Base-by-base conservation (phyloP, 2,888 invertebrate species). In the Lordiphosa fenestrarum region DNA sequence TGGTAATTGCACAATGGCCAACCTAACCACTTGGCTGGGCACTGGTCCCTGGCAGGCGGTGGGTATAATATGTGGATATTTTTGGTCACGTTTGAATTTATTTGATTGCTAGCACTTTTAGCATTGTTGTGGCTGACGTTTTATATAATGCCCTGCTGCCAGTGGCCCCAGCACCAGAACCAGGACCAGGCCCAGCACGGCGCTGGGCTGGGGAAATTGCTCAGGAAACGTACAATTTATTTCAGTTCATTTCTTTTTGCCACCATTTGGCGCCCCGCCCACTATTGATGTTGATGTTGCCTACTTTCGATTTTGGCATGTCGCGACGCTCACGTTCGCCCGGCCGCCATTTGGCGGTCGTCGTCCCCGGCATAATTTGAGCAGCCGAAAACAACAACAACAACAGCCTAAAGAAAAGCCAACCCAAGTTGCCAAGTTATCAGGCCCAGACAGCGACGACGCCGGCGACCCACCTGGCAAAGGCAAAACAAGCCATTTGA, bases 1-100 rank as follows among this genome's bases (percentile, higher is more conserved):
- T 30, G 30, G 75, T 71, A 71, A 71, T 71, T 74, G 30, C 30
- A 30, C 30, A 30, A 30, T 30, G 30, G 30, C 30, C 30, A 30
- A 30, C 30, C 30, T 30, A 30, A 76, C 73, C 69, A 58, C 57
- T 63, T 60, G 61, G 23, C 30, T 30, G 30, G 35, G 35, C 25
- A 25, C 25, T 25, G 25, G 25, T 6, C 25, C 25, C 25, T 25
- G 25, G 25, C 33, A 36, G 13, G 5, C 4, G 40, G 21, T 10
- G 19, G 25, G 80, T 82, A 85, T 81, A 81, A 81, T 78, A 69
- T 82, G 77, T 80, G 73, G 83, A 84, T 82, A 85, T 84, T 84
- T 84, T 84, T 84, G 84, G 84, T 84, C 84, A 85, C 84, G 85
- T 84, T 84, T 84, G 84, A 84, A 84, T 84, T 84, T 84, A 84